Percentiles rank a stretch among this genome's conserved stretches.
phyloP scores from a whole-genome alignment of 2,888 invertebrate species.

The Emesis russula region DNA sequence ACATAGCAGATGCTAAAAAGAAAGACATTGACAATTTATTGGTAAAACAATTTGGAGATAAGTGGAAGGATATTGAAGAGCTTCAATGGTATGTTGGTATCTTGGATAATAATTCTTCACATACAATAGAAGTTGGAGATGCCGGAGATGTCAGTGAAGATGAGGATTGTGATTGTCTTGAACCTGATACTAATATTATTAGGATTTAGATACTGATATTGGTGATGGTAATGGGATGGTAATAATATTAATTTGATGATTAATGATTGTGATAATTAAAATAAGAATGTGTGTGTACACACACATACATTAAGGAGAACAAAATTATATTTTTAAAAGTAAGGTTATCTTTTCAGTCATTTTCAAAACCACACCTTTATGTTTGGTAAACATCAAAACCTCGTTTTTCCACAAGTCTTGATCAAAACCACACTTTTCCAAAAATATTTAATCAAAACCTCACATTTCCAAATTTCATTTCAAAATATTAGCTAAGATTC shows the following conservation, averaged over 20 bases:
- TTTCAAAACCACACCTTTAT: no score
- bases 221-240: conserved; percentile 4
- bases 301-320: no score
- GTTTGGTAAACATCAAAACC: no score
- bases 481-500: conserved; percentile 29
- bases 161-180: conserved; percentile 29
- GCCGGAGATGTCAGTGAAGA: background rate
- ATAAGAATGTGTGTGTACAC: no score
- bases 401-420: background rate
- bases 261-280: no score
- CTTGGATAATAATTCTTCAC: conserved; percentile 23
- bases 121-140: background rate
- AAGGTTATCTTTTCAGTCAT: no score
- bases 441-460: background rate
- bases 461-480: background rate
- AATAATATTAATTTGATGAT: no score
- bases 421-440: conserved; percentile 22
- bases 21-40: conserved; percentile 58
- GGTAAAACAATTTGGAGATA: conserved; percentile 56
- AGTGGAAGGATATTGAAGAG: conserved; percentile 57
- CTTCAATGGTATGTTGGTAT: conserved; percentile 56
- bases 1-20: conserved; percentile 47
- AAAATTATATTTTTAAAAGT: no score
- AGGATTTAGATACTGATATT: conserved; percentile 33
- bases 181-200: conserved; percentile 29